Percentiles rank a stretch among this genome's conserved stretches.
phyloP scores from a whole-genome alignment of 2,797 vertebrate species.

The Acanthis flammea region DNA sequence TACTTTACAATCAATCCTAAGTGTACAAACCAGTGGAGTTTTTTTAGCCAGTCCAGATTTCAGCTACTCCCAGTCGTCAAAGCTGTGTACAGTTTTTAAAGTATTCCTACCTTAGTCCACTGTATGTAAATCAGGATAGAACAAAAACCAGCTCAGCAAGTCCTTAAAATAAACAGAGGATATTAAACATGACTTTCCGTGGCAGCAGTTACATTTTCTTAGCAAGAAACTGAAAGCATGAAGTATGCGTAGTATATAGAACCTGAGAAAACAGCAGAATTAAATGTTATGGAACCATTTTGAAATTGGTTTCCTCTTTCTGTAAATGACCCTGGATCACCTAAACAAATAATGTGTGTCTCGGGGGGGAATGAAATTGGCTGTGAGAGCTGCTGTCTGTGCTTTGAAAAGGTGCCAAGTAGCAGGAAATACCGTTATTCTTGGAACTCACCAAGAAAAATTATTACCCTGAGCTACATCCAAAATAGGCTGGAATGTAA shows the following conservation, averaged over 20 bases:
- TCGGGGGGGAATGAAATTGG: neutral
- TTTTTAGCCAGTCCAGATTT: neutral
- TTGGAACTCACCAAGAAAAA: slow-evolving; percentile 12
- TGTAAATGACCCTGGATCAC: neutral
- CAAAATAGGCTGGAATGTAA: neutral
- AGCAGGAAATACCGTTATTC: slow-evolving; percentile 11
- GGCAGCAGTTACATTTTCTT: neutral
- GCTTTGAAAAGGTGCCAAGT: slow-evolving; percentile 14
- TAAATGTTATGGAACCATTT: neutral
- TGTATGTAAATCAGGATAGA: neutral
- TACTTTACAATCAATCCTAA: neutral
- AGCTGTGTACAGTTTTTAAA: neutral
- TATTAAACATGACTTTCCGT: neutral
- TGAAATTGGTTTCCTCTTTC: neutral
- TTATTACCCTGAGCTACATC: neutral
- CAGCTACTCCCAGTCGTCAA: neutral
- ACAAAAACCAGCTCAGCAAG: neutral
- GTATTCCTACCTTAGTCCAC: neutral
- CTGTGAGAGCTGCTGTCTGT: neutral
- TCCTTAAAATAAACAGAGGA: neutral
- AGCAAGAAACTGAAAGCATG: neutral
- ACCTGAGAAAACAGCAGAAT: neutral
- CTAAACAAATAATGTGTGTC: neutral
- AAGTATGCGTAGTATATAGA: neutral
- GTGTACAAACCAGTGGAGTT: neutral